These are phyloP conservation scores for Tetranychus truncatus DNA, from an alignment of 2,888 invertebrate species.

Conservation along the genomic window DNA sequence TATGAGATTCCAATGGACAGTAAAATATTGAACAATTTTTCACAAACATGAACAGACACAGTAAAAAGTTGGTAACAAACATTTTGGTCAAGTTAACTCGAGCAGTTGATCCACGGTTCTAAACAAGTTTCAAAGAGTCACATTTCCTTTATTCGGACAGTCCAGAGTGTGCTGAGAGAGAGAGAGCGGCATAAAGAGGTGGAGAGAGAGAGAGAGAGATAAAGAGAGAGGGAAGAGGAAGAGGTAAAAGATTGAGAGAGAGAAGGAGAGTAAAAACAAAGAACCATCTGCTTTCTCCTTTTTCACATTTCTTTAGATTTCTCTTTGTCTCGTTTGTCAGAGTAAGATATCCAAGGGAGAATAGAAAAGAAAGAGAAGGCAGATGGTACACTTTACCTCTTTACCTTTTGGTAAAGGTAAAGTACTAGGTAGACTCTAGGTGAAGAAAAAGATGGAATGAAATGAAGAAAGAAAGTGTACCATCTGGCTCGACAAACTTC, in stretches of 20 bases:
- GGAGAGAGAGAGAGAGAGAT: constrained; percentile 9
- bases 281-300: not conserved
- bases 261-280: not conserved
- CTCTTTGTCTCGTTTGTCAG: too few species aligned
- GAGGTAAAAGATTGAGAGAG: not conserved
- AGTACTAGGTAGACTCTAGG: too few species aligned
- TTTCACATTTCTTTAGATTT: not conserved
- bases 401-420: not conserved
- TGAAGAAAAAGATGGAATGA: too few species aligned
- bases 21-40: too few species aligned
- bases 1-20: not conserved
- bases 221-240: constrained; percentile 6
- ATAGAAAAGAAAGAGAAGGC: not conserved
- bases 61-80: too few species aligned
- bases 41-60: too few species aligned
- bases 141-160: not conserved
- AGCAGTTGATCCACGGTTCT: not conserved
- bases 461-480: too few species aligned
- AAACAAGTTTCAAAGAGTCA: not conserved
- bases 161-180: not conserved
- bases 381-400: not conserved
- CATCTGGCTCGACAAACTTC: too few species aligned
- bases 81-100: not conserved
- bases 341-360: not conserved
- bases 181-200: not conserved